Conservation (phyloP, 1,140 invertebrate species). For the Anastrepha obliqua region DNA sequence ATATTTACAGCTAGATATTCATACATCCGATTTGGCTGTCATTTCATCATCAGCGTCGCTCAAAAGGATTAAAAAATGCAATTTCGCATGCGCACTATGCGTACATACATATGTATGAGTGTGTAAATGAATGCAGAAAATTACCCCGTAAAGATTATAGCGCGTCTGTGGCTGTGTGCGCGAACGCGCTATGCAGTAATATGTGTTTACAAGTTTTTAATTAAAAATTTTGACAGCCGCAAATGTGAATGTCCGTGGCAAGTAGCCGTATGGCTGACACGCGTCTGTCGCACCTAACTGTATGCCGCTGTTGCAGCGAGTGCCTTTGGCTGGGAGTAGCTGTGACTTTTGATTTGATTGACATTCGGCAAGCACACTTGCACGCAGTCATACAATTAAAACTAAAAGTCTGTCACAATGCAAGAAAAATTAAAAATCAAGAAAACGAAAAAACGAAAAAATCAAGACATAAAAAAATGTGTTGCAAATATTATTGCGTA, state of each 20-base stretch:
- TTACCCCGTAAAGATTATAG: no score
- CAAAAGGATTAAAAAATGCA: conserved; percentile 49
- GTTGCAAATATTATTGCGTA: conserved; percentile 50
- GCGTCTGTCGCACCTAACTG: conserved; percentile 32
- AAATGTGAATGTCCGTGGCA: conserved; percentile 48
- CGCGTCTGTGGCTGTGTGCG: not conserved
- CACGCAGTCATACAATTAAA: conserved; percentile 14
- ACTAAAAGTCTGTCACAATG: conserved; percentile 18
- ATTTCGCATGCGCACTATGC: conserved; percentile 11
- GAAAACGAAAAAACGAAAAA: not conserved
- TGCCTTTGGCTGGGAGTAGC: conserved; percentile 9
- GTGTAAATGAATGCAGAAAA: no score
- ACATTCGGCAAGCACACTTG: not conserved
- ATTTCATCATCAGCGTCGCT: conserved; percentile 42
- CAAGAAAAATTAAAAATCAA: not conserved
- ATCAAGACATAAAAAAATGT: not conserved
- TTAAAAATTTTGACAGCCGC: conserved; percentile 51
- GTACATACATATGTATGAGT: not conserved
- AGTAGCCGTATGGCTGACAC: conserved; percentile 42
- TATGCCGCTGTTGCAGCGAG: not conserved
- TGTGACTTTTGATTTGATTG: conserved; percentile 38
- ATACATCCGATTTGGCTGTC: conserved; percentile 45
- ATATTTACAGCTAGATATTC: not conserved
- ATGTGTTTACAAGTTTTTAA: conserved; percentile 47
- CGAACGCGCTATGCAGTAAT: not conserved